Conservation (phyloP, 2,113 vertebrate genomes). For the Progne subis region DNA sequence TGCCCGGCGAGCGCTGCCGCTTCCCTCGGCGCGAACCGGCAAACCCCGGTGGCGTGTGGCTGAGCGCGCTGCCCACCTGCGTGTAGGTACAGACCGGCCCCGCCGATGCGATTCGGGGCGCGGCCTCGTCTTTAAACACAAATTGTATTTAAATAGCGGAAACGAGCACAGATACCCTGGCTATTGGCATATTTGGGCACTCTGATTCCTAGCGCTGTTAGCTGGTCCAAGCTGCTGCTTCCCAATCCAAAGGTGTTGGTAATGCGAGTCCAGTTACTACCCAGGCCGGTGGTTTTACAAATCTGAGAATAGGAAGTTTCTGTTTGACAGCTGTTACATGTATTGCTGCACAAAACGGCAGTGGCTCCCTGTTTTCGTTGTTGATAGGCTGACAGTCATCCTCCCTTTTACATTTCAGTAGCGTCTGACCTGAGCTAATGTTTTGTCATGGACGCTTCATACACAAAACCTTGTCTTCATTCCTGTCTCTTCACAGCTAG, state of each 20-base stretch:
- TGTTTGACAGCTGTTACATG: not conserved
- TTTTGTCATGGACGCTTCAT: not conserved
- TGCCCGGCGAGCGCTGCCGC: not conserved
- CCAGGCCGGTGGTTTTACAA: not conserved
- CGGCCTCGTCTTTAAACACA: rapidly evolving
- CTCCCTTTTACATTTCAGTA: not conserved
- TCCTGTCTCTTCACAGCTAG: not conserved
- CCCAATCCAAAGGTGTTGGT: not conserved
- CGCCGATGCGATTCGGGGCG: rapidly evolving
- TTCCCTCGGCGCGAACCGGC: rapidly evolving
- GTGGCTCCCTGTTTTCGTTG: not conserved
- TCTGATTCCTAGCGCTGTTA: rapidly evolving
- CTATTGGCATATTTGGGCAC: rapidly evolving
- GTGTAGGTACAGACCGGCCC: not conserved
- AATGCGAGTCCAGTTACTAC: rapidly evolving
- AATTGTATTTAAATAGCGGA: not conserved
- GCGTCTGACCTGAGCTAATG: not conserved
- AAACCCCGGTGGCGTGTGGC: not conserved
- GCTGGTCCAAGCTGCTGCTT: rapidly evolving
- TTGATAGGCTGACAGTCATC: not conserved
- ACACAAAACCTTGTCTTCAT: not conserved
- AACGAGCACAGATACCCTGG: rapidly evolving
- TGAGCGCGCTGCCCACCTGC: not conserved
- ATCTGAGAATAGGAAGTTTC: not conserved
- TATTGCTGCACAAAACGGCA: not conserved